Percentiles rank a stretch among this genome's conserved stretches.
Evolutionary conservation across 30 jellyfish, hydroid and myxozoan species (phyloP).

Genomic region (Chironex yamaguchii): DNA sequence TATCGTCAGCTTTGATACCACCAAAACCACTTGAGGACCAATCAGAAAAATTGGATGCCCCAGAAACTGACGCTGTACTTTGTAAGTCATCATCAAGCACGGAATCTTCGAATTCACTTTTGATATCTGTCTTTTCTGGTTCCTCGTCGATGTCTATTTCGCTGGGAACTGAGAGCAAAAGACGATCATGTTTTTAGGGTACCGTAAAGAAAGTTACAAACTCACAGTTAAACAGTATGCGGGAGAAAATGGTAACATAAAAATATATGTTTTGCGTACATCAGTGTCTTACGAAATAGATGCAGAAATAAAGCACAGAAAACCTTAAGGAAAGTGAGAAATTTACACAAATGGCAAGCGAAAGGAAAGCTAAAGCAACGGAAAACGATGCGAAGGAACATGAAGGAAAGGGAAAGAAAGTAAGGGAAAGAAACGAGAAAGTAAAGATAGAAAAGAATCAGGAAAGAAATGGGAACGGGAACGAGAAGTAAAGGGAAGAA

Average conservation of each 20-base stretch:
- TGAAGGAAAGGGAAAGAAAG: not conserved
- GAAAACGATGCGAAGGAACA: not conserved
- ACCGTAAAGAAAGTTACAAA: no score
- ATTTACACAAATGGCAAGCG: no score
- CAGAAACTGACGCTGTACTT: conserved; percentile 41
- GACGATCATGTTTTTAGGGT: no score
- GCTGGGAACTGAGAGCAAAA: not conserved
- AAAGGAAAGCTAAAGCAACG: no score
- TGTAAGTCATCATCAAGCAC: conserved; percentile 88
- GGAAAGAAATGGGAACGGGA: not conserved
- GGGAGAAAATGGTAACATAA: no score
- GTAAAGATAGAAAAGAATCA: not conserved
- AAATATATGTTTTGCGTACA: no score
- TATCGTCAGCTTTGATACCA: not conserved
- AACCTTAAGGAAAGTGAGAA: no score
- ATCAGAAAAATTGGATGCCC: conserved; percentile 27
- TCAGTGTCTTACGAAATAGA: no score
- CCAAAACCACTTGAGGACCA: not conserved
- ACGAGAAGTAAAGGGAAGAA: no score
- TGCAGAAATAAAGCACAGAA: no score
- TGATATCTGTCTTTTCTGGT: not conserved
- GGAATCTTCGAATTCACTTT: conserved; percentile 22
- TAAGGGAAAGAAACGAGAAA: not conserved
- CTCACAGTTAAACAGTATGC: no score
- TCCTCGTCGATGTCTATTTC: not conserved